A percentile compares a stretch with the other conserved stretches of the same genome.
Evolutionary conservation across 2,888 invertebrate species (phyloP).

Genomic region (Lasioglossum villosulum): DNA sequence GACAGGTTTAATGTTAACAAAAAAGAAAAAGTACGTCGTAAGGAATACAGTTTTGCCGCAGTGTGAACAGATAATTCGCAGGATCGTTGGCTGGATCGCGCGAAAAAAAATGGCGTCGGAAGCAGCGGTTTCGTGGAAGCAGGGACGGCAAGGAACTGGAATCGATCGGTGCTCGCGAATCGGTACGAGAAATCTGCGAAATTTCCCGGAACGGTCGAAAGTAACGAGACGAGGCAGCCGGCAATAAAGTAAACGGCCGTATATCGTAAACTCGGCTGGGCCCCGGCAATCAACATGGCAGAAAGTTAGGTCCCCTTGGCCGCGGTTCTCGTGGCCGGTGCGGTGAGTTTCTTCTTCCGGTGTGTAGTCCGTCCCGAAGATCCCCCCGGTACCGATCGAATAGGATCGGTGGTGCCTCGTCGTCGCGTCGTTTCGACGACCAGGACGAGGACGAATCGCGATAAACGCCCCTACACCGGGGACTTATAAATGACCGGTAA

Average conservation of each 20-base stretch:
- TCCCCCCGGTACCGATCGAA: slow-evolving; percentile 48
- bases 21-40: too few relatives aligned
- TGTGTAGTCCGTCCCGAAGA: slow-evolving; percentile 46
- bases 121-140: not conserved
- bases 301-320: slow-evolving; percentile 16
- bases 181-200: slow-evolving; percentile 19
- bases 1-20: too few relatives aligned
- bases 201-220: slow-evolving; percentile 30
- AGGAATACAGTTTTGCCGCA: too few relatives aligned
- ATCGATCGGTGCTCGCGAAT: slow-evolving; percentile 21
- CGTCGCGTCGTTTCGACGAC: slow-evolving; percentile 22
- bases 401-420: slow-evolving; percentile 29
- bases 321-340: not conserved
- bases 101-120: not conserved
- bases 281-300: slow-evolving; percentile 26
- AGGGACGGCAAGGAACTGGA: not conserved
- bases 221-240: slow-evolving; percentile 6
- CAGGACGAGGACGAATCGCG: slow-evolving; percentile 58
- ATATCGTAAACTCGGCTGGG: slow-evolving; percentile 47
- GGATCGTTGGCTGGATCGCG: not conserved
- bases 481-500: slow-evolving; percentile 76
- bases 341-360: slow-evolving; percentile 45
- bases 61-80: not conserved
- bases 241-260: slow-evolving; percentile 43
- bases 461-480: slow-evolving; percentile 60